Evolutionary conservation across 1,140 invertebrate species (phyloP), one percentile per base, ranked within the genome.

Genomic region (Calephelis virginiensis): DNA sequence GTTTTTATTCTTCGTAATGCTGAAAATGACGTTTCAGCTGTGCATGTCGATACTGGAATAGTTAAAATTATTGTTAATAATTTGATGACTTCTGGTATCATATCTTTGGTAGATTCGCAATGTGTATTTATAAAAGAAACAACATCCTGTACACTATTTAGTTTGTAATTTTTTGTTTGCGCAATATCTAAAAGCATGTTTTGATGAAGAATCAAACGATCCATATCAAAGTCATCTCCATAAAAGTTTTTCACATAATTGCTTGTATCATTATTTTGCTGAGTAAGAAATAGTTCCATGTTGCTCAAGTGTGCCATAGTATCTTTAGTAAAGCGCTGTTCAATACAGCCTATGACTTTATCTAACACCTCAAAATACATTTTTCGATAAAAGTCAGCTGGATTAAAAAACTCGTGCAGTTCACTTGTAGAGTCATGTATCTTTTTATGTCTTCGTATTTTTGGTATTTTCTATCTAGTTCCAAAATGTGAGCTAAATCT

Each of bases 301-400:
- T 47, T 47, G 12, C 10, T n/a, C 46, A 47, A 47, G 46, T 47
- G 46, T 47, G 10, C 46, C 46, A 47, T 47, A 47, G 46, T 47
- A 47, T 47, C 46, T 47, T 47, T 47, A 47, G 46, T 47, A 47
- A 9, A 47, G 46, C 46, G 46, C 10, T 47, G 12, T 47, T 47
- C 46, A 47, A 47, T 47, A 47, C 9, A 47, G 46, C 12, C 9
- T 10, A 48, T 12, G 47, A 48, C 47, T 48, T 48, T 48, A 48
- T 5, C 47, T 48, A 48, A 48, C 47, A 48, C 47, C 47, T 48
- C 47, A 48, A 48, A 48, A 48, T 12, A 48, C 47, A 48, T 48
- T 48, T 48, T 48, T 48, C 47, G 47, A 48, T 48, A 48, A 48
- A 48, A 48, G 47, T 48, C 47, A 48, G 47, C 47, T 48, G 47